Evolutionary conservation across 2,888 invertebrate species (phyloP), one percentile per base, ranked within the genome.

Genomic region (Conchocele bisecta): DNA sequence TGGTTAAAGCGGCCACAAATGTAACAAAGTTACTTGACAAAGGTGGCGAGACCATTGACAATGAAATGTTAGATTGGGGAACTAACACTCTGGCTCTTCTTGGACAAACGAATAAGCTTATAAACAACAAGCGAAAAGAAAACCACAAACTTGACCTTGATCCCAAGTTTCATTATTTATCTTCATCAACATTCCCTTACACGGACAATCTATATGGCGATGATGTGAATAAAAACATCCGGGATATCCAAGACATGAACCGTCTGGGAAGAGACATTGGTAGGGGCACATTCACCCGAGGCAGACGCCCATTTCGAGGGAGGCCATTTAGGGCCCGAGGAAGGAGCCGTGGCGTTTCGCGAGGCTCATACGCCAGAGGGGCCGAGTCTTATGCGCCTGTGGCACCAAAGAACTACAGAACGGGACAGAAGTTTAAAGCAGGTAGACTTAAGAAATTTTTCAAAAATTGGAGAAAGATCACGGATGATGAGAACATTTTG

Each of bases 381-480:
- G n/a, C n/a, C n/a, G n/a, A n/a, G n/a, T n/a, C n/a, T n/a, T n/a
- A n/a, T n/a, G n/a, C n/a, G n/a, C n/a, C n/a, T n/a, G n/a, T n/a
- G n/a, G n/a, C n/a, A n/a, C n/a, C n/a, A n/a, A n/a, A n/a, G n/a
- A n/a, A n/a, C n/a, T n/a, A n/a, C n/a, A n/a, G n/a, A n/a, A n/a
- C n/a, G n/a, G n/a, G n/a, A n/a, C n/a, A n/a, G n/a, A n/a, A n/a
- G n/a, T 59, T 67, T 58, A 17, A 28, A 42, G 67, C 59, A 17
- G 67, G 59, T 53, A 59, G 59, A 26, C 26, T 67, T 22, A 15
- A 29, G 17, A 20, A 42, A 37, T 59, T 31, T 22, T 22, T 28
- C 1, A 46, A 59, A 51, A 67, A 67, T 53, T 67, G 67, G 59
- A 67, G 59, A 61, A 56, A 61, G 28, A n/a, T 67, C n/a, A 61